phyloP scores from a whole-genome alignment of 1,140 invertebrate species.

The Drosophila orosa region DNA sequence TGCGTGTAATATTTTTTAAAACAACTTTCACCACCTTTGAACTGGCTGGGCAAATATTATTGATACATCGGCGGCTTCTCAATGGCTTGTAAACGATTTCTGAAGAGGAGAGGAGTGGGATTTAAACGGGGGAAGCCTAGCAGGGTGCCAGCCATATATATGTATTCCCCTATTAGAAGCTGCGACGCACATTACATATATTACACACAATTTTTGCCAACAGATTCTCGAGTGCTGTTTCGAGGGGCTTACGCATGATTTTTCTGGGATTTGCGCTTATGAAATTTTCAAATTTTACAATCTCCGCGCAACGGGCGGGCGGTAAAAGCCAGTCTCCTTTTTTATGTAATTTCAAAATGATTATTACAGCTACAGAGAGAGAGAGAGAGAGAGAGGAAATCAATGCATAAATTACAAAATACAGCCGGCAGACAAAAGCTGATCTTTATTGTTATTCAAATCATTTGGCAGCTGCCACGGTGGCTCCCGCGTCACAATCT shows the following conservation, averaged over 20 bases:
- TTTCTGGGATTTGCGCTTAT: constrained; percentile 58
- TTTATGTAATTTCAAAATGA: constrained; percentile 76
- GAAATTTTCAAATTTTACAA: constrained; percentile 67
- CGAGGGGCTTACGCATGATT: constrained; percentile 70
- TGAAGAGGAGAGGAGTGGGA: constrained; percentile 38
- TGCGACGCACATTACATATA: constrained; percentile 72
- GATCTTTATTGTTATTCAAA: constrained; percentile 83
- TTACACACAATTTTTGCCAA: constrained; percentile 61
- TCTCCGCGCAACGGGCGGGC: constrained; percentile 63
- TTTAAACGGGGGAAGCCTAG: constrained; percentile 17
- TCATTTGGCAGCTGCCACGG: constrained; percentile 57
- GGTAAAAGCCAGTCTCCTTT: constrained; percentile 52
- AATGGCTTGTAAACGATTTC: constrained; percentile 75
- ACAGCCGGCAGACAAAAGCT: constrained; percentile 57
- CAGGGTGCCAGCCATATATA: constrained; percentile 41
- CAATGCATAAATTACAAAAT: constrained; percentile 79
- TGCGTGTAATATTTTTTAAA: constrained; percentile 34
- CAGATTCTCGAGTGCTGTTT: constrained; percentile 73
- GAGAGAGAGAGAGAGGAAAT: constrained; percentile 37
- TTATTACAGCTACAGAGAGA: constrained; percentile 52
- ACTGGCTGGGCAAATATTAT: constrained; percentile 71
- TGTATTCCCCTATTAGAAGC: constrained; percentile 27
- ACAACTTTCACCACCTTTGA: constrained; percentile 78
- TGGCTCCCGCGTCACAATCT: constrained; percentile 16
- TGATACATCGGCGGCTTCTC: constrained; percentile 79